These are phyloP conservation scores for Arrhamphus sclerolepis DNA, from an alignment of 2,797 vertebrate genomes.

Conservation along the genomic window DNA sequence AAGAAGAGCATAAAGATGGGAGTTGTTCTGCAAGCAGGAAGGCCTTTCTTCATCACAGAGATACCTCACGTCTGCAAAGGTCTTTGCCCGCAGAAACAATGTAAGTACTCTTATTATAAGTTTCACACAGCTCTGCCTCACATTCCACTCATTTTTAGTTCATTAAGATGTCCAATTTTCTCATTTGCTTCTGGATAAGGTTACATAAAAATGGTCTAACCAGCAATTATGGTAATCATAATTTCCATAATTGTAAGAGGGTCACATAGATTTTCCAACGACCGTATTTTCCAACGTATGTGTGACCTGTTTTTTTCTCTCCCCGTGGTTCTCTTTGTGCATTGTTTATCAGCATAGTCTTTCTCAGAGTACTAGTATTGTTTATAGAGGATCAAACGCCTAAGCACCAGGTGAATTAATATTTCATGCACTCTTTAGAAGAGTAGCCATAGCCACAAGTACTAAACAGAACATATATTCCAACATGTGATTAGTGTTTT, in stretches of 20 bases:
- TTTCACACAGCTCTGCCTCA: conserved; percentile 39
- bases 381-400: conserved; percentile 28
- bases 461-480: background rate
- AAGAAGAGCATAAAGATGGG: conserved; percentile 59
- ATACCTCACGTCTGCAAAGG: conserved; percentile 21
- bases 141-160: conserved; percentile 48
- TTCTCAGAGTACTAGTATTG: conserved; percentile 29
- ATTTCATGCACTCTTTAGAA: conserved; percentile 14
- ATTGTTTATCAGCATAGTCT: conserved; percentile 23
- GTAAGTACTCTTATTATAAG: conserved; percentile 45
- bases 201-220: conserved; percentile 46
- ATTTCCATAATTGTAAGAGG: conserved; percentile 44
- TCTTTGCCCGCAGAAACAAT: conserved; percentile 40
- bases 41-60: conserved; percentile 35
- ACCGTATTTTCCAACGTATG: conserved; percentile 24
- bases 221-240: conserved; percentile 58
- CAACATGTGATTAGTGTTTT: background rate
- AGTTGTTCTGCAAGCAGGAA: conserved; percentile 32
- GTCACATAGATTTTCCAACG: conserved; percentile 31
- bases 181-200: conserved; percentile 48
- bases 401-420: conserved; percentile 45
- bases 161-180: conserved; percentile 46
- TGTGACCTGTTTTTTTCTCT: conserved; percentile 46
- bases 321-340: conserved; percentile 27
- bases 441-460: conserved; percentile 16